Evolutionary conservation across 2,113 vertebrate species (phyloP).

Genomic region (Pagrus major): DNA sequence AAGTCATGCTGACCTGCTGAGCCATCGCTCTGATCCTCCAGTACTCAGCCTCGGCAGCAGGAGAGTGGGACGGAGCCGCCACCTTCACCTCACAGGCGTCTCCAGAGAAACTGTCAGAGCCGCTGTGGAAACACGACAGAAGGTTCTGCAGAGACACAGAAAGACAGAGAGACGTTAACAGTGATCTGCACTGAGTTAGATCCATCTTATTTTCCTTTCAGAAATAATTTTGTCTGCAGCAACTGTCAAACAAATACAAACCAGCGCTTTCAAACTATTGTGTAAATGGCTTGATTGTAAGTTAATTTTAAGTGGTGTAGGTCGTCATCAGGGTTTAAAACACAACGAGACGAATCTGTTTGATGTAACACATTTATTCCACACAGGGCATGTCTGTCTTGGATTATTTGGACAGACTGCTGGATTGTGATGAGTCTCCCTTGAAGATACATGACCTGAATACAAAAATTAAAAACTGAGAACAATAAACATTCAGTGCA

Average conservation of each 20-base stretch:
- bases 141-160: constrained; percentile 86
- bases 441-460: neutral
- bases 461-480: no score
- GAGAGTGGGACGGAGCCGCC: constrained; percentile 92
- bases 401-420: neutral
- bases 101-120: constrained; percentile 92
- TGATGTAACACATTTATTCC: neutral
- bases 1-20: constrained; percentile 88
- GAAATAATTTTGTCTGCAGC: no score
- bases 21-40: constrained; percentile 98
- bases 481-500: no score
- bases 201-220: no score
- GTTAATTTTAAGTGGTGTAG: no score
- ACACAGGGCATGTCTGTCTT: neutral
- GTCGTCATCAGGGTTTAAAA: no score
- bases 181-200: neutral
- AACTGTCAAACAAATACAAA: no score
- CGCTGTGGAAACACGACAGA: constrained; percentile 94
- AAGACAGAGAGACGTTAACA: neutral
- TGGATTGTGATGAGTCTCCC: neutral
- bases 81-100: constrained; percentile 99
- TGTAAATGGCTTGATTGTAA: neutral
- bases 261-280: no score
- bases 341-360: neutral
- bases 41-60: constrained; percentile 95